These are phyloP conservation scores for Aleiodes alternator DNA, from an alignment of 2,888 invertebrate species.

Conservation along the genomic window DNA sequence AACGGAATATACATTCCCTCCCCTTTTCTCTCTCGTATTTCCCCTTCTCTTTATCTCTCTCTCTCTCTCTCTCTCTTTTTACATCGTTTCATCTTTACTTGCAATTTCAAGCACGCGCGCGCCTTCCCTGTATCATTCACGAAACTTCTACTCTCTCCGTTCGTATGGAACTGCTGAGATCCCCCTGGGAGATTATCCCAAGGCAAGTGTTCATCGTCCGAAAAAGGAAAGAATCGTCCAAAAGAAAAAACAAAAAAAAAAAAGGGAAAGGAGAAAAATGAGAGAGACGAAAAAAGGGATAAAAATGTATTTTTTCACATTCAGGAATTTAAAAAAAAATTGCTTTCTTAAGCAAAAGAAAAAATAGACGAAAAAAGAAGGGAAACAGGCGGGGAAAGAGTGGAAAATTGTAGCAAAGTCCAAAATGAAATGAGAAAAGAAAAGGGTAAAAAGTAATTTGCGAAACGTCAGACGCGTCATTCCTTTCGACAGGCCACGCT, in stretches of 20 bases:
- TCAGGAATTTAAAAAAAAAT: not conserved
- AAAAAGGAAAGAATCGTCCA: slow-evolving; percentile 28
- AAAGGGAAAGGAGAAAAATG: slow-evolving; percentile 9
- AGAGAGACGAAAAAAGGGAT: slow-evolving; percentile 5
- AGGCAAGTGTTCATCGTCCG: slow-evolving; percentile 39
- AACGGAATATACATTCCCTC: not conserved
- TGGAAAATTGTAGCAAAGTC: slow-evolving; percentile 24
- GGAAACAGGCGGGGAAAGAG: slow-evolving; percentile 24
- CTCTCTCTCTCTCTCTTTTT: slow-evolving; percentile 17
- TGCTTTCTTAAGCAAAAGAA: no score
- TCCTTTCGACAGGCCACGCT: slow-evolving; percentile 57
- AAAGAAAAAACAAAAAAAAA: slow-evolving; percentile 27
- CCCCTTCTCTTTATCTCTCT: slow-evolving; percentile 8
- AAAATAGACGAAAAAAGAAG: not conserved
- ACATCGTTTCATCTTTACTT: slow-evolving; percentile 41
- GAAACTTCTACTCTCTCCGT: slow-evolving; percentile 39
- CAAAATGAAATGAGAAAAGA: slow-evolving; percentile 30
- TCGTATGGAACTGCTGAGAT: slow-evolving; percentile 40
- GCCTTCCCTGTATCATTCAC: slow-evolving; percentile 43
- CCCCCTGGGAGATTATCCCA: slow-evolving; percentile 45
- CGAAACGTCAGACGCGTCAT: slow-evolving; percentile 61
- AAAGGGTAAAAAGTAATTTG: slow-evolving; percentile 62
- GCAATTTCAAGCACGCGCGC: slow-evolving; percentile 53
- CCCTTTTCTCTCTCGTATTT: slow-evolving; percentile 8
- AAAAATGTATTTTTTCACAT: slow-evolving; percentile 8